These are phyloP conservation scores for Epinephelus fuscoguttatus DNA, from an alignment of 2,113 vertebrate species.

Conservation along the genomic window DNA sequence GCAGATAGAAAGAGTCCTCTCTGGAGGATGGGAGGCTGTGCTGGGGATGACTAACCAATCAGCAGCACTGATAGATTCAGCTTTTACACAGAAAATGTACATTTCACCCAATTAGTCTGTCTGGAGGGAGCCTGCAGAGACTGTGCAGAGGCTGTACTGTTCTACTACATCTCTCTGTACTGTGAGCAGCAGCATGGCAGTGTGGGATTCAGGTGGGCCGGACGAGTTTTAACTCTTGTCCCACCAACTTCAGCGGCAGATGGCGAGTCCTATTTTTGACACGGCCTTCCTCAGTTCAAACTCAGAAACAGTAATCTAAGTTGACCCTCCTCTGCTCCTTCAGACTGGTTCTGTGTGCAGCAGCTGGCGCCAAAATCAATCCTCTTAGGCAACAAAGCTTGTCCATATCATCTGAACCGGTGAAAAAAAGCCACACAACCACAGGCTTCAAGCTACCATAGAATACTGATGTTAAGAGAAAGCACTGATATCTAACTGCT, in stretches of 20 bases:
- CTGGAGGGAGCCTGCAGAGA: slow-evolving; percentile 5
- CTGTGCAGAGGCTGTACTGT: background rate
- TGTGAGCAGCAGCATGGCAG: background rate
- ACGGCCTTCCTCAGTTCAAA: slow-evolving; percentile 23
- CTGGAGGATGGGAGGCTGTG: background rate
- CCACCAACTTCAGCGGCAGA: slow-evolving; percentile 76
- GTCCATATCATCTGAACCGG: slow-evolving; percentile 19
- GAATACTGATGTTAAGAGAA: slow-evolving; percentile 11
- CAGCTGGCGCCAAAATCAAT: slow-evolving; percentile 53
- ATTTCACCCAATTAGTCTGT: slow-evolving; percentile 26
- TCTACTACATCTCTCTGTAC: background rate
- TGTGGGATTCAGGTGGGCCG: background rate
- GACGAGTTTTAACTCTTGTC: background rate
- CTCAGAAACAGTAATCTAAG: slow-evolving; percentile 43
- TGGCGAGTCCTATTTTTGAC: slow-evolving; percentile 82
- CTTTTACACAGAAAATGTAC: slow-evolving; percentile 1
- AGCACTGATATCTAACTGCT: background rate
- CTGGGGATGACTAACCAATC: background rate
- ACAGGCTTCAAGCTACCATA: slow-evolving; percentile 13
- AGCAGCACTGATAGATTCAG: background rate
- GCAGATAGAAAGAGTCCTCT: background rate
- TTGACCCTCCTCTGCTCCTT: slow-evolving; percentile 45
- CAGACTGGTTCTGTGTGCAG: slow-evolving; percentile 27
- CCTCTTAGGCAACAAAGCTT: slow-evolving; percentile 54
- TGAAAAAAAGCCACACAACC: slow-evolving; percentile 11